Evolutionary conservation across 2,113 vertebrate species (phyloP), one percentile per base, ranked within the genome.

Genomic region (Rattus rattus): DNA sequence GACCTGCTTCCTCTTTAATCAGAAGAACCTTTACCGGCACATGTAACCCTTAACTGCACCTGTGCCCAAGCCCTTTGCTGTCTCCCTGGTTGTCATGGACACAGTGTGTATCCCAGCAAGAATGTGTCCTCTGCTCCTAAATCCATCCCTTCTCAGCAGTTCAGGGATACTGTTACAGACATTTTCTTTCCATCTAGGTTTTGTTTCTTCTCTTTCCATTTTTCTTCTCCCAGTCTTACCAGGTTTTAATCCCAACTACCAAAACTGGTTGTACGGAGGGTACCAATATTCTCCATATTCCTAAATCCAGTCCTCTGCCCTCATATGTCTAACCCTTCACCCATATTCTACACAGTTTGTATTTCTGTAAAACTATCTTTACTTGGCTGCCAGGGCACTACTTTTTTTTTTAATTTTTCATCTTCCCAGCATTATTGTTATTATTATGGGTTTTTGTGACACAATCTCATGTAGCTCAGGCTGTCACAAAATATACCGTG

Each of bases 1-100:
- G 54, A 89, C 73, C 54, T 95, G 54, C 61, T 92, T 94, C 67
- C 70, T 80, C 70, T 61, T 96, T 79, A 81, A 76, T 72, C 26
- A 86, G 49, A 56, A 95, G 75, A 88, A 92, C 5, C 30, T 20
- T 36, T 3, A 83, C 52, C 24, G 75, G 87, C 75, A 76, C 4
- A 2, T 6, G 19, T 10, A 69, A 56, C 69, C 72, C 39, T 47
- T 30, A 2, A 7, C 36, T 11, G 14, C 70, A 49, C 28, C 56
- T 59, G 67, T 36, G 49, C 5, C 33, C 63, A 47, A 17, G 49
- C 67, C 52, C 52, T 49, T 59, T 28, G 4, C 20, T 49, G 61
- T 92, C 36, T 90, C 69, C 76, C 36, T 8, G 22, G 19, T 39
- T 39, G 33, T 86, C 36, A 9, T n/a, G 11, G 73, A 69, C 26